Conservation (phyloP, 2,113 vertebrate species). For the Scalopus aquaticus region DNA sequence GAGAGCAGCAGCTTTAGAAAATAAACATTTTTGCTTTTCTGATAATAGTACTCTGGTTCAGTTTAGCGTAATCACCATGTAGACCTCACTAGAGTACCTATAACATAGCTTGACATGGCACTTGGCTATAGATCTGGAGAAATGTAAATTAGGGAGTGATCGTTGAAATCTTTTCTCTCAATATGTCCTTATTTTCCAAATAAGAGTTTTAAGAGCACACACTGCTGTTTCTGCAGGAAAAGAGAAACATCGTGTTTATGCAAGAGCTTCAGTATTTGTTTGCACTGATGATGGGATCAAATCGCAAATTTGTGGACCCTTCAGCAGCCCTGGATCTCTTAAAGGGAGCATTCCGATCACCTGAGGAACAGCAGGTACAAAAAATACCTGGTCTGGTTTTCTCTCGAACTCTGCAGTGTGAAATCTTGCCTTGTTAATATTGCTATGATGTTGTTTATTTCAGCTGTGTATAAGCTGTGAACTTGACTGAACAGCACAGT, state of each 20-base stretch:
- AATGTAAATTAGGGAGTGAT: not conserved
- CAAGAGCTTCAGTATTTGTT: constrained; percentile 97
- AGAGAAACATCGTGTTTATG: constrained; percentile 97
- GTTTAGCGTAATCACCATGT: not conserved
- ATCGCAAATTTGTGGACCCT: constrained; percentile 95
- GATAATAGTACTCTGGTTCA: not conserved
- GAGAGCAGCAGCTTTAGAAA: not conserved
- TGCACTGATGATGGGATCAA: constrained; percentile 95
- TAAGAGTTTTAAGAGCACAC: not conserved
- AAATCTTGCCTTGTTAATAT: not conserved
- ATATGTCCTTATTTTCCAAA: not conserved
- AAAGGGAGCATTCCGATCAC: constrained; percentile 92
- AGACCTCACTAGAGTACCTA: not conserved
- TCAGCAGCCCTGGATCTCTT: constrained; percentile 94
- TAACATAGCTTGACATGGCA: not conserved
- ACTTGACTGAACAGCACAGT: not conserved
- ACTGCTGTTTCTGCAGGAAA: constrained; percentile 86
- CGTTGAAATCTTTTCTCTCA: not conserved
- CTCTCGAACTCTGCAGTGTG: not conserved
- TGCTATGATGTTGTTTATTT: not conserved
- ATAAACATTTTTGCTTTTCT: not conserved
- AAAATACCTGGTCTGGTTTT: not conserved
- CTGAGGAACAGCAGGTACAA: constrained; percentile 95
- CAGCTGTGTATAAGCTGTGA: not conserved
- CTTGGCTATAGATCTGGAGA: not conserved